These are phyloP conservation scores for Sapajus apella DNA, from an alignment of 2,113 vertebrate genomes.

Conservation along the genomic window DNA sequence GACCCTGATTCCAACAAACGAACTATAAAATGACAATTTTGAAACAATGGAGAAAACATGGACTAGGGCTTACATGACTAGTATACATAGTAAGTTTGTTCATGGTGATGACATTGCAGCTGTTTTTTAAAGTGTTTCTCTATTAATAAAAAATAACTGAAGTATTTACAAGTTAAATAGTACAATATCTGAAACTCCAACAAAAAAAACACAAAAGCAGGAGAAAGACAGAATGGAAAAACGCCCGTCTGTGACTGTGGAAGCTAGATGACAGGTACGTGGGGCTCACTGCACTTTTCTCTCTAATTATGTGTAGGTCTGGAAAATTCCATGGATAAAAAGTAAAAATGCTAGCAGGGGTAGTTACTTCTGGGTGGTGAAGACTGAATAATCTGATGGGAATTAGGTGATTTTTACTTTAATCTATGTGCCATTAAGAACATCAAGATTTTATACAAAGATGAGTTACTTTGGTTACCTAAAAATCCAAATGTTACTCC, in stretches of 20 bases:
- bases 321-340: neutral
- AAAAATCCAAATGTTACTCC: neutral
- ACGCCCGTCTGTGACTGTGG: neutral
- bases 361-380: neutral
- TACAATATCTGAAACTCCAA: neutral
- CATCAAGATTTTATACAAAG: neutral
- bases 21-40: neutral
- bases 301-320: neutral
- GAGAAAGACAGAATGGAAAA: neutral
- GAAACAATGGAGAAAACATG: neutral
- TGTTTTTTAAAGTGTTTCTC: neutral
- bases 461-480: neutral
- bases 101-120: neutral
- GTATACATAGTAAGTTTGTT: neutral
- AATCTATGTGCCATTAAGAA: neutral
- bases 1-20: neutral
- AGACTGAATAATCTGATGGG: neutral
- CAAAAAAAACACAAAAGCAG: neutral
- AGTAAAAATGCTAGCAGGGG: neutral
- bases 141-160: neutral
- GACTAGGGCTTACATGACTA: neutral
- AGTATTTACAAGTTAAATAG: neutral
- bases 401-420: neutral
- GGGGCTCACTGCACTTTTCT: neutral
- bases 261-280: neutral